Conservation (phyloP, 2,113 vertebrate species). For the Hemichromis elongatus region DNA sequence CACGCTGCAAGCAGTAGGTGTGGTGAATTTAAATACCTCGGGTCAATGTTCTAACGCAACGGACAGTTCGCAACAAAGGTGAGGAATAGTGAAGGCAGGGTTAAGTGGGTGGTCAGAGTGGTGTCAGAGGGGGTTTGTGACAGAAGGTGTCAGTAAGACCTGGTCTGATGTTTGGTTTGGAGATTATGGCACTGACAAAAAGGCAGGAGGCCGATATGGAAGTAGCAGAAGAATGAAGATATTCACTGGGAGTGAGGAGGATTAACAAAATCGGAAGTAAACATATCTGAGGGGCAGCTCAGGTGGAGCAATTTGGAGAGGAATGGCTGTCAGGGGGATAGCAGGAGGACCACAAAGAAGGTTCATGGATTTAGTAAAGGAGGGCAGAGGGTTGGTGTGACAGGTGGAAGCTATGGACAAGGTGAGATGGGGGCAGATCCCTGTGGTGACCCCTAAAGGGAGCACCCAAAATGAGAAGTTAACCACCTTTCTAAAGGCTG, state of each 20-base stretch:
- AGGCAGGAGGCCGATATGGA: fast-evolving
- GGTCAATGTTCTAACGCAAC: not conserved
- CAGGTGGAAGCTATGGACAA: not conserved
- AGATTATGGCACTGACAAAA: not conserved
- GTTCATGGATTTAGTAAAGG: not conserved
- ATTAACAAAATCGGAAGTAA: not conserved
- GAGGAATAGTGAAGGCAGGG: not conserved
- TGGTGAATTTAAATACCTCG: not conserved
- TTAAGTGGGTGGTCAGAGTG: not conserved
- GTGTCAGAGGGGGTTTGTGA: not conserved
- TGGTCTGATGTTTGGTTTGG: not conserved
- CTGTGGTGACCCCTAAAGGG: not conserved
- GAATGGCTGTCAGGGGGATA: not conserved
- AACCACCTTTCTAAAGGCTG: not conserved
- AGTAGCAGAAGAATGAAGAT: not conserved
- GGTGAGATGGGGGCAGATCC: not conserved
- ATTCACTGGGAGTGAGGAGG: not conserved
- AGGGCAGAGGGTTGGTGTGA: not conserved
- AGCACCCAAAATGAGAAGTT: not conserved
- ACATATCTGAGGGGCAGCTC: not conserved
- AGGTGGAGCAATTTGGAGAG: not conserved
- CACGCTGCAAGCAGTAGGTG: not conserved
- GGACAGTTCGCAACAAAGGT: not conserved
- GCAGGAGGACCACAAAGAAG: not conserved
- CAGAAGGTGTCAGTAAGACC: not conserved